A percentile compares a stretch with the other conserved stretches of the same genome.
These are phyloP conservation scores for Conops quadrifasciatus DNA, from an alignment of 2,888 invertebrate genomes.

Conservation along the genomic window DNA sequence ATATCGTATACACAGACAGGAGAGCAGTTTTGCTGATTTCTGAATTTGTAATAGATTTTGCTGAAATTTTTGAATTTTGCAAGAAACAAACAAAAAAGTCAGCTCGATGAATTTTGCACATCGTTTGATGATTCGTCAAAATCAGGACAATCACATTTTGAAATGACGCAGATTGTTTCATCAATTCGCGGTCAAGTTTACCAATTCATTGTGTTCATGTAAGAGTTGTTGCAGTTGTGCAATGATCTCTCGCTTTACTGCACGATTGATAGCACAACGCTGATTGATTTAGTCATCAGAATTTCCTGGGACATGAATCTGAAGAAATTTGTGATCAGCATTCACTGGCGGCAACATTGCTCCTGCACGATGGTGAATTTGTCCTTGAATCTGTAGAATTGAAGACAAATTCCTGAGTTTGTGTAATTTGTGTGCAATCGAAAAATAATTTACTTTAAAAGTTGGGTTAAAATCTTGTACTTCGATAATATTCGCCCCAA, in stretches of 20 bases:
- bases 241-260: not conserved
- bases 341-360: not conserved
- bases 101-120: conserved; percentile 20
- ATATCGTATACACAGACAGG: too few relatives aligned
- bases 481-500: not conserved
- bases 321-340: conserved; percentile 3
- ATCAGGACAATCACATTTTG: conserved; percentile 42
- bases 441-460: not conserved
- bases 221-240: conserved; percentile 6
- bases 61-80: too few relatives aligned
- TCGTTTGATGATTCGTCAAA: conserved; percentile 28
- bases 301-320: not conserved
- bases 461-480: not conserved
- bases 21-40: too few relatives aligned
- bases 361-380: not conserved
- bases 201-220: too few relatives aligned
- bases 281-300: not conserved
- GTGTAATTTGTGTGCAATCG: not conserved
- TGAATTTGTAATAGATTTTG: too few relatives aligned
- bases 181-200: conserved; percentile 20
- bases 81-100: conserved; percentile 13
- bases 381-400: not conserved
- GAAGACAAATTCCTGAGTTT: not conserved
- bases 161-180: conserved; percentile 49
- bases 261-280: not conserved